Conservation (phyloP, 2,888 invertebrate species). For the Lottia scabra region DNA sequence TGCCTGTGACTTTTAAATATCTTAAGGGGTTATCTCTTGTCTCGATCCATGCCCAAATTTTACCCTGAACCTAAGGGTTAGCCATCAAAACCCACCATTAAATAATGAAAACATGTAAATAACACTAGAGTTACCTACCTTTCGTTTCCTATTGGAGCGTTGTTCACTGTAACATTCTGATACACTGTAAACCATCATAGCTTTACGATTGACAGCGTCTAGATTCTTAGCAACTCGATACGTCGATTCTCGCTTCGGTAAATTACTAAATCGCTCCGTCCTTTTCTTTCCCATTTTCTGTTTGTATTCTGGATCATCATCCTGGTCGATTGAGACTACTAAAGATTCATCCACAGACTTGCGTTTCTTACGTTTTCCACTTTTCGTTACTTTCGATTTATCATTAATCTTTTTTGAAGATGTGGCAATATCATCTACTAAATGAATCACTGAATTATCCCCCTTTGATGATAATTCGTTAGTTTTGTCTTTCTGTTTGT, state of each 20-base stretch:
- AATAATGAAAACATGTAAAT: no score
- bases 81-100: no score
- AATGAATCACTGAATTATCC: background rate
- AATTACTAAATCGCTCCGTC: conserved; percentile 32
- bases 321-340: background rate
- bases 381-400: background rate
- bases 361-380: background rate
- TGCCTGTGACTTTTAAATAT: no score
- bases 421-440: background rate
- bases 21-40: no score
- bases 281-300: conserved; percentile 7
- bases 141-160: conserved; percentile 26
- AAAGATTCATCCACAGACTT: background rate
- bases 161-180: conserved; percentile 55
- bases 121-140: background rate
- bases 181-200: conserved; percentile 53
- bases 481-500: background rate
- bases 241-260: conserved; percentile 51
- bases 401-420: background rate
- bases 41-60: no score
- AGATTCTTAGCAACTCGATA: conserved; percentile 58
- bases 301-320: background rate
- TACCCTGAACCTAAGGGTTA: no score
- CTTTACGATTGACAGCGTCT: conserved; percentile 60
- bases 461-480: background rate